A percentile compares a stretch with the other conserved stretches of the same genome.
Conservation (phyloP, 2,888 invertebrate species). For the Trisateles emortualis region DNA sequence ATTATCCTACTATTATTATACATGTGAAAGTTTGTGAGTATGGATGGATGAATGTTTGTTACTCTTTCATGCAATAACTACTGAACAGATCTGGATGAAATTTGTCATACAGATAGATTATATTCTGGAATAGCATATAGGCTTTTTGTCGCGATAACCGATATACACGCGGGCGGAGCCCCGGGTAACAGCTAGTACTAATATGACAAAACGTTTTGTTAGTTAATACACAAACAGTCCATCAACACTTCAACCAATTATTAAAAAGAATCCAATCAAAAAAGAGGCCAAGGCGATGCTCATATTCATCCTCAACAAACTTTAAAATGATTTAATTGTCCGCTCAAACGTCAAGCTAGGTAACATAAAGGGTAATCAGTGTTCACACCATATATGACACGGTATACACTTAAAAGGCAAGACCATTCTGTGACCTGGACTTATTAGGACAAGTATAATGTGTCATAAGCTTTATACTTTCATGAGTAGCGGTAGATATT, state of each 20-base stretch:
- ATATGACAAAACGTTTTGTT: no score
- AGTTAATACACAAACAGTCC: neutral
- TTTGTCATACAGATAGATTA: no score
- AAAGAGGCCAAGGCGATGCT: conserved; percentile 18
- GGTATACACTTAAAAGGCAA: conserved; percentile 51
- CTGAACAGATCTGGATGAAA: no score
- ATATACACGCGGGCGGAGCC: no score
- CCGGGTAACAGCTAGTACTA: no score
- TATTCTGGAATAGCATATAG: no score
- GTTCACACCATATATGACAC: conserved; percentile 56
- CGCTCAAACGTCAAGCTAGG: conserved; percentile 31
- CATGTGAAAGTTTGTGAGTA: no score
- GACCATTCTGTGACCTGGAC: conserved; percentile 41
- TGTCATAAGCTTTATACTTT: conserved; percentile 46
- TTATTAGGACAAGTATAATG: conserved; percentile 52
- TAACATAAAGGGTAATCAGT: conserved; percentile 47
- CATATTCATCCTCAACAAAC: conserved; percentile 16
- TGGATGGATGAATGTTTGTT: no score
- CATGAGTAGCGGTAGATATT: conserved; percentile 35
- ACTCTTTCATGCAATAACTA: no score
- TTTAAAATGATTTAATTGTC: conserved; percentile 45
- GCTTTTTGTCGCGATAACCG: no score
- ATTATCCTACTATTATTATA: no score
- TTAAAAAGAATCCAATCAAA: conserved; percentile 13
- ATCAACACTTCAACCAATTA: neutral